These are phyloP conservation scores for Loxodonta africana DNA, from an alignment of 2,113 vertebrate species.

Conservation along the genomic window DNA sequence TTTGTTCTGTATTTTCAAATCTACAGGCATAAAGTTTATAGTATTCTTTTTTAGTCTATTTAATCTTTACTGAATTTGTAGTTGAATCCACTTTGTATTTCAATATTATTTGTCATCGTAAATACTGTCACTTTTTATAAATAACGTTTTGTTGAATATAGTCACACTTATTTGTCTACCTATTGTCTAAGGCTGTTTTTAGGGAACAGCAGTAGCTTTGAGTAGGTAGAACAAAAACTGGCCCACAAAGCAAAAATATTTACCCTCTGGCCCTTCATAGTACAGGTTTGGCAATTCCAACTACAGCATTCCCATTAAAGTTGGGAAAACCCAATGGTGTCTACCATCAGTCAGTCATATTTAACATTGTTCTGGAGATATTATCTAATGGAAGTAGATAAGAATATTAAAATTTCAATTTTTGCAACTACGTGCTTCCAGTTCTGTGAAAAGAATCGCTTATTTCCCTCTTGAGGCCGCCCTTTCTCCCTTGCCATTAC, in stretches of 20 bases:
- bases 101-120: neutral
- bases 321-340: neutral
- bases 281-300: neutral
- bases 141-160: slow-evolving; percentile 2
- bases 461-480: neutral
- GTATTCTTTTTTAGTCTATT: neutral
- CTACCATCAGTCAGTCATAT: neutral
- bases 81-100: neutral
- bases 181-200: neutral
- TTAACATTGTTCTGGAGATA: neutral
- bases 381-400: neutral
- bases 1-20: too few relatives aligned
- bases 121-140: neutral
- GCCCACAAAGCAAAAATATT: neutral
- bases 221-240: neutral
- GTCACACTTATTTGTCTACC: neutral
- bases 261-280: neutral
- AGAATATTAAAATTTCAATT: neutral
- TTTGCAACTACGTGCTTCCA: neutral
- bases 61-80: neutral
- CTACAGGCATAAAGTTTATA: neutral
- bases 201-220: neutral
- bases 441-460: neutral
- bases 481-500: neutral
- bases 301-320: neutral